A percentile compares a stretch with the other conserved stretches of the same genome.
These are phyloP conservation scores for Bettongia penicillata DNA, from an alignment of 2,113 vertebrate species.

Conservation along the genomic window DNA sequence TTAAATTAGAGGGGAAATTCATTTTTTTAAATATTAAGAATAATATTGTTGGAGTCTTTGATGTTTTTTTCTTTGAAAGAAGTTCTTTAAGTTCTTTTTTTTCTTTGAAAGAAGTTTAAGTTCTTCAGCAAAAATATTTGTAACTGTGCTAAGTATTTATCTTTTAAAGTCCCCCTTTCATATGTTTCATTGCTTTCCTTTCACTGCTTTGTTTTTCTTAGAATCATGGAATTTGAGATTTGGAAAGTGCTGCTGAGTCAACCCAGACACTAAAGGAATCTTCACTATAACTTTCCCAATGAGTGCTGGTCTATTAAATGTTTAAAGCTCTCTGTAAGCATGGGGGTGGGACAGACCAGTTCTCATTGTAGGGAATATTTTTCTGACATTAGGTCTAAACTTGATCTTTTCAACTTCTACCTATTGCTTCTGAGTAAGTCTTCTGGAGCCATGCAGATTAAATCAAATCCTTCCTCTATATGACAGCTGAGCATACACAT, in stretches of 20 bases:
- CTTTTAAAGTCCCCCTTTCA: neutral
- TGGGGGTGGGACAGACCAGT: too few relatives aligned
- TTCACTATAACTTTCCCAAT: neutral
- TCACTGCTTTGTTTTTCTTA: neutral
- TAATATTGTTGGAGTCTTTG: neutral
- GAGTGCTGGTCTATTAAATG: too few relatives aligned
- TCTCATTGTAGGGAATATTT: neutral
- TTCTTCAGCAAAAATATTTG: neutral
- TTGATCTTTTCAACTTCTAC: neutral
- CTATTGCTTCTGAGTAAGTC: neutral
- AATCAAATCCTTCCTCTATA: neutral
- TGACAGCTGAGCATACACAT: neutral
- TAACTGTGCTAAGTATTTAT: neutral
- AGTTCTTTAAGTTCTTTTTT: too few relatives aligned
- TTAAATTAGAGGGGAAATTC: neutral
- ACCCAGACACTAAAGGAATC: neutral
- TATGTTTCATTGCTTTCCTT: neutral
- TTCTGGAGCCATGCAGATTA: neutral
- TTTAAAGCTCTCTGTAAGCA: too few relatives aligned
- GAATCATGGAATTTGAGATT: too few relatives aligned
- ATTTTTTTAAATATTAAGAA: neutral
- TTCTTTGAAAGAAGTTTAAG: neutral
- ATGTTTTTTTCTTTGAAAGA: neutral
- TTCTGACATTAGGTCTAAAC: neutral
- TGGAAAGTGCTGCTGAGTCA: neutral